phyloP scores from a whole-genome alignment of 37 sponge, comb jelly and placozoan genomes.

The Hormiphora californensis region DNA sequence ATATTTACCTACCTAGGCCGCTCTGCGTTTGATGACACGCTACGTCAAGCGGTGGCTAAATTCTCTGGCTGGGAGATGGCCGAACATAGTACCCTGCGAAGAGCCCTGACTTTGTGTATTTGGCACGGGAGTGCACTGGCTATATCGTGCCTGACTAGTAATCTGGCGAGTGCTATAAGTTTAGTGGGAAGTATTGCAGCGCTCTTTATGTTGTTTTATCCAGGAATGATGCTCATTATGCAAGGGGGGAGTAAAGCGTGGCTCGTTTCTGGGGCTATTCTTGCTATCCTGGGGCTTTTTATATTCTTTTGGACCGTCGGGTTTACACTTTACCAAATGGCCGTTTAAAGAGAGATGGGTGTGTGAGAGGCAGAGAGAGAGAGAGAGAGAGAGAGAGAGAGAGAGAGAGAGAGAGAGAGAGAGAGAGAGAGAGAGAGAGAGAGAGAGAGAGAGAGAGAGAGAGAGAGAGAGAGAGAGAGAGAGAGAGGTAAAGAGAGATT shows the following conservation, averaged over 20 bases:
- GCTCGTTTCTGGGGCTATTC: background rate
- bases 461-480: too few species aligned
- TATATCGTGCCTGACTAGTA: background rate
- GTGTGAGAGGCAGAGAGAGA: too few species aligned
- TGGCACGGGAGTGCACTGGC: background rate
- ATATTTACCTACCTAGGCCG: background rate
- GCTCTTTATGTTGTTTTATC: slow-evolving; percentile 21
- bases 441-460: too few species aligned
- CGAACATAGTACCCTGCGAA: background rate
- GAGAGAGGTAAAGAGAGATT: too few species aligned
- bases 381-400: too few species aligned
- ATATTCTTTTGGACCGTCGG: background rate
- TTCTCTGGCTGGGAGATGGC: background rate
- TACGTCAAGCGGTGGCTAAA: background rate
- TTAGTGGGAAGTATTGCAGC: slow-evolving; percentile 18
- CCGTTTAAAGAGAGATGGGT: too few species aligned
- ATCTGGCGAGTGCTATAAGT: background rate
- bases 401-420: too few species aligned
- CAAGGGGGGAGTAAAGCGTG: background rate
- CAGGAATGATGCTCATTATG: background rate
- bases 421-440: too few species aligned
- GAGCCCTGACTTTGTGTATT: background rate
- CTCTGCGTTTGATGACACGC: background rate
- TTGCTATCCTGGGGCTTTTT: background rate
- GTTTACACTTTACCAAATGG: background rate